Evolutionary conservation across 2,797 vertebrate genomes (phyloP), one percentile per base, ranked within the genome.

Genomic region (Melopsittacus undulatus): DNA sequence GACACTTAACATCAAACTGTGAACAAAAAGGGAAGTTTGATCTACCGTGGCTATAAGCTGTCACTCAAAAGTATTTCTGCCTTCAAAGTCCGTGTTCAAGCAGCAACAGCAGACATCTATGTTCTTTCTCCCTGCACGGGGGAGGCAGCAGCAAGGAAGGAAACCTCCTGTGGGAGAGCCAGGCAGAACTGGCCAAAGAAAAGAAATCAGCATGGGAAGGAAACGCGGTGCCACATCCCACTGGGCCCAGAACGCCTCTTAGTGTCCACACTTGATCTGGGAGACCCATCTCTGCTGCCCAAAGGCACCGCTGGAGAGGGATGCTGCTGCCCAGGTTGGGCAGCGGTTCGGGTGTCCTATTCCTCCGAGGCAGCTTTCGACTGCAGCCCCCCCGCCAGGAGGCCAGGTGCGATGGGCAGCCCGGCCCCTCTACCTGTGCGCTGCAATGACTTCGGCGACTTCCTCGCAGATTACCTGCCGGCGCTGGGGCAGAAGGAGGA

Each of bases 41-140:
- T 74, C 51, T n/a, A 8, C 51, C 1, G n/a, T 10, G 81, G 46
- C 73, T 74, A 2, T 24, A 22, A 68, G 10, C 52, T 63, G 64
- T n/a, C 82, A 64, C 56, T 83, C 82, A 38, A 22, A 91, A 94
- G 87, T 92, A 75, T 74, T 92, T 87, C 79, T 92, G 85, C 69
- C 83, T 81, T 72, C 62, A 10, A 92, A 90, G 85, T 72, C 79
- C 2, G 0, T 75, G 56, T 45, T 38, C 48, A 51, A 82, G 75
- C 70, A 61, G 29, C 68, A 11, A 61, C 52, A 83, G 15, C 57
- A 52, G 48, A 32, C 56, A 48, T 30, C 34, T 34, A 8, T 19
- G 10, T 61, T 36, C 45, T 74, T 52, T 49, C 11, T 77, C 74
- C 24, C 56, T 5, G 11, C 36, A 24, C 32, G 12, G 56, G 45